Conservation (phyloP, 2,797 vertebrate genomes). For the Gymnocypris eckloni region DNA sequence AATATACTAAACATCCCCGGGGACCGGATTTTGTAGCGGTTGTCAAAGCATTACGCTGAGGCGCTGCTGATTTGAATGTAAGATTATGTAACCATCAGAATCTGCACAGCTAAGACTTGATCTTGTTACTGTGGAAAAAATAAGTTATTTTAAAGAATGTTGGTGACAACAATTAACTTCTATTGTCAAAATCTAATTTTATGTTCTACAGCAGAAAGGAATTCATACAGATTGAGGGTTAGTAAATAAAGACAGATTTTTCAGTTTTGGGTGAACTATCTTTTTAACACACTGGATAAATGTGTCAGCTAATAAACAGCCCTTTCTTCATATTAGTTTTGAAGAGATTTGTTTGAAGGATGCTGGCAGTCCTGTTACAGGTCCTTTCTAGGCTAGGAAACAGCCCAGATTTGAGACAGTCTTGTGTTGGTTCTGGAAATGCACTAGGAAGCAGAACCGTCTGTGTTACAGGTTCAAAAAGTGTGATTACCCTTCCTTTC, state of each 20-base stretch:
- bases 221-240: background rate
- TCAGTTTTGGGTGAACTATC: background rate
- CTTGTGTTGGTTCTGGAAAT: background rate
- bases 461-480: background rate
- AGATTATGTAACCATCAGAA: background rate
- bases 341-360: background rate
- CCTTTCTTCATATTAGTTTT: background rate
- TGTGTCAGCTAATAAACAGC: background rate
- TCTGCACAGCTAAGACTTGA: background rate
- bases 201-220: background rate
- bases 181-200: background rate
- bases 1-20: background rate
- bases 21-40: background rate
- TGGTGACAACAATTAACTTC: background rate
- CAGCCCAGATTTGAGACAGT: background rate
- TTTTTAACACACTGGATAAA: background rate
- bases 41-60: background rate
- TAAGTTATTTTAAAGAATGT: background rate
- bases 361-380: background rate
- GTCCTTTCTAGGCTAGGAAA: background rate
- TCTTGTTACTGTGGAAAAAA: background rate
- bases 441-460: background rate
- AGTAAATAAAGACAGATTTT: background rate
- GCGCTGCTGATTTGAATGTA: background rate
- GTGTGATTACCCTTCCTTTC: slow-evolving; percentile 1